Base-by-base conservation (phyloP, 1,140 invertebrate genomes). In the Papilio machaon region DNA sequence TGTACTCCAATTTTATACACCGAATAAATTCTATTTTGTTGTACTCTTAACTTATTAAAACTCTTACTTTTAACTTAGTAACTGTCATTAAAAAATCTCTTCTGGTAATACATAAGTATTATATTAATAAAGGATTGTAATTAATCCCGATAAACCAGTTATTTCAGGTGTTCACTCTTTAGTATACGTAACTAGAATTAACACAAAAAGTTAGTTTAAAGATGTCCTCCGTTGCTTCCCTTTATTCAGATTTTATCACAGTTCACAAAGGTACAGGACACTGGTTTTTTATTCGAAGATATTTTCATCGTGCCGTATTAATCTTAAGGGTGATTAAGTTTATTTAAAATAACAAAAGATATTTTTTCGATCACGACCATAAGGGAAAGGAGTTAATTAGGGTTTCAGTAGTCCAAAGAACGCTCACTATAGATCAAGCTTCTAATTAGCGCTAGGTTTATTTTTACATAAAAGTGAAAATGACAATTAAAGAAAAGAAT, bases 211-310 rank as follows among this genome's bases (percentile, higher is more conserved):
- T 67, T 15, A 35, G 64, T 70, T 67, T 64, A 35, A 70, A 38
- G 23, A 13, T 70, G 64, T 67, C 13, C 30, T 8, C 13, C 30
- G 64, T 38, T 17, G 3, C 11, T 15, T 23, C 5, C 0, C n/a
- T 70, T 17, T 70, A 70, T 70, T 13, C 64, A 30, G 64, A 35
- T 70, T 35, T 70, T 70, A 70, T 70, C 64, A 30, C 3, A 35
- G 64, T 70, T 35, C 30, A 70, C 64, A 70, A 64, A 70, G 64
- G 64, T 70, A 35, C 64, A 70, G 23, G 30, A 70, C 64, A 35
- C 64, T 70, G 64, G 64, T 70, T 70, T 70, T 70, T 70, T 70
- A 70, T 70, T 70, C 11, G 64, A 38, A 70, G 30, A 70, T 30
- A 70, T 70, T 70, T 30, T 70, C 64, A 70, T 70, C 64, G 11